Evolutionary conservation across 1,140 invertebrate species (phyloP), one percentile per base, ranked within the genome.

Genomic region (Heliconius nattereri): DNA sequence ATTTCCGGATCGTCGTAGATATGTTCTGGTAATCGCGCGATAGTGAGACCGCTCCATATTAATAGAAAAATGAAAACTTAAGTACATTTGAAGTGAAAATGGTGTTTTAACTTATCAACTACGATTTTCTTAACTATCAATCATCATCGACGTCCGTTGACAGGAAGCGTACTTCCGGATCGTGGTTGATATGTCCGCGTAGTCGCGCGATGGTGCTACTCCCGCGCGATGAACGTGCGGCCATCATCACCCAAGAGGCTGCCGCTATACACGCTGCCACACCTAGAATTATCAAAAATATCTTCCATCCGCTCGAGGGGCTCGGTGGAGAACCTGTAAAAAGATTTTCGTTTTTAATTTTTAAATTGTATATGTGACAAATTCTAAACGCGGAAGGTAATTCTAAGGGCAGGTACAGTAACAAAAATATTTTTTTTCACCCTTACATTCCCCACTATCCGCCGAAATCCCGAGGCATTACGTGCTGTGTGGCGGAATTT

Each of bases 111-210:
- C n/a, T 16, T 89, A 73, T 91, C 2, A 57, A 57, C 2, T 0
- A 3, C 7, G 8, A 57, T 57, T 23, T 23, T 57, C 32, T 3
- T 57, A 57, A 57, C n/a, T 16, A 23, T n/a, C 9, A 85, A 80
- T 89, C 80, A 82, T 92, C 90, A 73, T 91, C 89, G 54, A 85
- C 82, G 75, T 90, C 86, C 3, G 86, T 75, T 9, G 88, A 88
- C 1, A 94, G 70, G 40, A 90, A 94, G 19, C 88, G 80, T 8
- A 94, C 91, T 83, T 94, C 92, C 0, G 89, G 83, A 70, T 92
- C 90, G 7, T 84, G 57, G 1, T 20, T 76, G 0, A 78, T 29
- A 3, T 84, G 83, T 0, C 91, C 90, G 0, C 90, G 85, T 3
- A 92, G 73, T 19, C 87, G 73, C 13, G 87, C 86, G 1, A 93